Conservation (phyloP, 2,113 vertebrate genomes). For the Daphoenositta chrysoptera region DNA sequence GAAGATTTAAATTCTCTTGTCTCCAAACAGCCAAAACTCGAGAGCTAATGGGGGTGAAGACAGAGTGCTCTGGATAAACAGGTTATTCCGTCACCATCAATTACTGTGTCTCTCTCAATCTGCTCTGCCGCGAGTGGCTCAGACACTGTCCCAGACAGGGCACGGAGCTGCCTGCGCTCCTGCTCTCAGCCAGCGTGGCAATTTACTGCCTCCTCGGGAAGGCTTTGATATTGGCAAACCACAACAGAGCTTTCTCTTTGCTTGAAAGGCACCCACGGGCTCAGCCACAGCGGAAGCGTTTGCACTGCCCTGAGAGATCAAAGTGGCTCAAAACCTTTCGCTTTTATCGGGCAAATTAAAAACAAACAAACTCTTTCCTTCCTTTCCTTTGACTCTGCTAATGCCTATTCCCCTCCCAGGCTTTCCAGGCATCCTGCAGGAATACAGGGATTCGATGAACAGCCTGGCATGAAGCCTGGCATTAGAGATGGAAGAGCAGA, state of each 20-base stretch:
- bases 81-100: background rate
- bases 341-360: background rate
- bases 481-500: background rate
- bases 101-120: background rate
- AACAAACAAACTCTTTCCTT: background rate
- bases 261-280: conserved; percentile 1
- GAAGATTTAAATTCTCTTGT: background rate
- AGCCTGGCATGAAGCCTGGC: background rate
- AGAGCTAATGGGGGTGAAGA: background rate
- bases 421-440: background rate
- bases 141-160: conserved; percentile 28
- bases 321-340: background rate
- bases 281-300: background rate
- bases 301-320: background rate
- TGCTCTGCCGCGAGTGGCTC: background rate
- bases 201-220: conserved; percentile 28
- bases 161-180: background rate
- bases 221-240: background rate
- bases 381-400: background rate
- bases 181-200: background rate
- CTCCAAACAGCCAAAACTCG: background rate
- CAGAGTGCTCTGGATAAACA: background rate
- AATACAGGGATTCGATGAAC: background rate
- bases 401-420: background rate
- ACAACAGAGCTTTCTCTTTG: background rate